These are phyloP conservation scores for Dendrophyllia cribrosa DNA, from an alignment of 64 coral and sea anemone species.

Conservation along the genomic window DNA sequence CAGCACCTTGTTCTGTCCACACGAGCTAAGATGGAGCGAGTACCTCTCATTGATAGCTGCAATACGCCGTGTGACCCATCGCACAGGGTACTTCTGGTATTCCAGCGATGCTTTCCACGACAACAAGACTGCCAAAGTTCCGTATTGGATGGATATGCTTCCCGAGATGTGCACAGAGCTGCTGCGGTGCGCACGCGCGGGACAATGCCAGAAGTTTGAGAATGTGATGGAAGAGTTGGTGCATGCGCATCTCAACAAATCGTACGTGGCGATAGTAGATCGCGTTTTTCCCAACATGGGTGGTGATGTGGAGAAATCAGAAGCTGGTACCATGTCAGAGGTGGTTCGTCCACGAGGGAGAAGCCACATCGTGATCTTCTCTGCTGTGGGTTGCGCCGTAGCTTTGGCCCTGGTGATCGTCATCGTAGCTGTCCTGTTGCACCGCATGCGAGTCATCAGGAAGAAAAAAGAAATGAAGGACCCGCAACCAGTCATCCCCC, in stretches of 20 bases:
- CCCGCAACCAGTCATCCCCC: no score
- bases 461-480: no score
- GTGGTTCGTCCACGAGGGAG: neutral
- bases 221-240: slow-evolving; percentile 13
- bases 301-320: slow-evolving; percentile 23
- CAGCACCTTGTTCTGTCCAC: slow-evolving; percentile 33
- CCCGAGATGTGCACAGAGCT: slow-evolving; percentile 25
- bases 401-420: no score
- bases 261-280: neutral
- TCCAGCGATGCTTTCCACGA: slow-evolving; percentile 1
- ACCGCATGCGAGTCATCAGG: no score
- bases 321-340: neutral
- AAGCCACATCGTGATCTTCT: no score
- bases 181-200: slow-evolving; percentile 12
- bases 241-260: slow-evolving; percentile 21
- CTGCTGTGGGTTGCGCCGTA: no score
- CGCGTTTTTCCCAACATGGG: slow-evolving; percentile 26
- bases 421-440: no score
- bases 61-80: slow-evolving; percentile 20
- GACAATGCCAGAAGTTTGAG: slow-evolving; percentile 49
- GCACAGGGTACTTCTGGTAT: slow-evolving; percentile 46
- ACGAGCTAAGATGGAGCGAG: slow-evolving; percentile 33
- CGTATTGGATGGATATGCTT: slow-evolving; percentile 17
- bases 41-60: slow-evolving; percentile 31
- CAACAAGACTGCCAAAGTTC: neutral